Base-by-base conservation (phyloP, 2,113 vertebrate genomes). In the Copsychus sechellarum region DNA sequence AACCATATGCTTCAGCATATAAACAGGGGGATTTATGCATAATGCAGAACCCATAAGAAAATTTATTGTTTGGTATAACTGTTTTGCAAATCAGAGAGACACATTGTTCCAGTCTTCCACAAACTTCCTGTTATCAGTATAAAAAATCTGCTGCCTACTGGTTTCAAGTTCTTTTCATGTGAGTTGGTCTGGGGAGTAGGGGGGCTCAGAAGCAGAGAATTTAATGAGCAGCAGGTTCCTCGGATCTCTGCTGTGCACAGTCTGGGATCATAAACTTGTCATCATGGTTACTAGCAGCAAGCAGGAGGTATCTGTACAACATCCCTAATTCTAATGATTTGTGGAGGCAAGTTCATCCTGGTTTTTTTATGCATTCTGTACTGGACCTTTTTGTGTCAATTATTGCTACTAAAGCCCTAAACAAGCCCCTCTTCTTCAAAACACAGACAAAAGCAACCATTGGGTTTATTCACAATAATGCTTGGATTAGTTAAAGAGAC, bases 401-500 rank as follows among this genome's bases (percentile, higher is more conserved):
- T 90, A 73, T 56, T 8, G 0, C 48, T 58, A 34, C 80, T 81
- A 51, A 93, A 91, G 34, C 83, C 80, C 91, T 64, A 71, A 94
- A 90, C 82, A 95, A 91, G 76, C 38, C 60, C 26, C 26, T 93
- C 40, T 92, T 72, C 81, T 82, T 90, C 80, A 82, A 92, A 96
- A 93, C 51, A 91, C 54, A 83, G 92, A 86, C 85, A 70, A 88
- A 95, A 85, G 67, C 42, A 94, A 73, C 84, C 70, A 61, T 14
- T 61, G 26, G 79, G 43, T 73, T 94, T 96, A 88, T 91, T 93
- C 79, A 93, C 60, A 90, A 67, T 93, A 94, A 90, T 86, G 34
- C 77, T 58, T 86, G 92, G 87, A 91, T 95, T 95, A 92, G 90
- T 85, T 86, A 72, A 94, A 95, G 85, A 93, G 96, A 93, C 90